phyloP scores from a whole-genome alignment of 2,888 invertebrate genomes.

The Ceratothoa steindachneri region DNA sequence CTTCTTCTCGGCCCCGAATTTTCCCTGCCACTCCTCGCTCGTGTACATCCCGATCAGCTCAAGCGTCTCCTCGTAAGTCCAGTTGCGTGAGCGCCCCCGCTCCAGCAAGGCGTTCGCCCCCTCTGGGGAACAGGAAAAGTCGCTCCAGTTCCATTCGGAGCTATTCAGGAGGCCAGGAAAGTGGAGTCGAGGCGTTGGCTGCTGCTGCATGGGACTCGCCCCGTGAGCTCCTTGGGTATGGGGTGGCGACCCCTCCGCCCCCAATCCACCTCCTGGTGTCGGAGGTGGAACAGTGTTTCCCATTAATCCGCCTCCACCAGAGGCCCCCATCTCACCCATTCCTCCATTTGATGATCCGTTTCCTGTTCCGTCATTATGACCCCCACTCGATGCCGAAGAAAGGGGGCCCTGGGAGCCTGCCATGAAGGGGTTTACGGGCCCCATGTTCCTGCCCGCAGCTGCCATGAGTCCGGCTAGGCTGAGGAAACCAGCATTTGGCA shows the following conservation, averaged over 20 bases:
- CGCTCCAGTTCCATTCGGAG: background rate
- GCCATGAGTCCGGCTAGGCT: slow-evolving; percentile 39
- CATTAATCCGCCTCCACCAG: slow-evolving; percentile 6
- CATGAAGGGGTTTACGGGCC: background rate
- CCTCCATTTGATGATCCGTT: background rate
- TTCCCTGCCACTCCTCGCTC: slow-evolving; percentile 45
- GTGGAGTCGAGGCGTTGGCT: slow-evolving; percentile 14
- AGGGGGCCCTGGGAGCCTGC: background rate
- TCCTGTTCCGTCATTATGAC: background rate
- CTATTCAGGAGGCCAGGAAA: background rate
- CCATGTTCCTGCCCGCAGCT: slow-evolving; percentile 28
- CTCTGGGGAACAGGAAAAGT: slow-evolving; percentile 4
- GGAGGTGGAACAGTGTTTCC: background rate
- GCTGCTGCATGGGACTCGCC: background rate
- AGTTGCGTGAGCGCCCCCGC: slow-evolving; percentile 42
- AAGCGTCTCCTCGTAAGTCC: slow-evolving; percentile 47
- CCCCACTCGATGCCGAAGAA: background rate
- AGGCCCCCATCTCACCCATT: slow-evolving; percentile 1
- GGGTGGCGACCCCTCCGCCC: background rate
- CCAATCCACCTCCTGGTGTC: slow-evolving; percentile 8
- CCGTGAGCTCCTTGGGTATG: background rate
- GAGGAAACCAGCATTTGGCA: slow-evolving; percentile 4
- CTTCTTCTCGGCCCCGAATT: slow-evolving; percentile 46
- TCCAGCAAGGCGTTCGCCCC: slow-evolving; percentile 42
- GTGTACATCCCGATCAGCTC: slow-evolving; percentile 46